phyloP scores from a whole-genome alignment of 2,888 invertebrate species.

The Clistopyga incitator region DNA sequence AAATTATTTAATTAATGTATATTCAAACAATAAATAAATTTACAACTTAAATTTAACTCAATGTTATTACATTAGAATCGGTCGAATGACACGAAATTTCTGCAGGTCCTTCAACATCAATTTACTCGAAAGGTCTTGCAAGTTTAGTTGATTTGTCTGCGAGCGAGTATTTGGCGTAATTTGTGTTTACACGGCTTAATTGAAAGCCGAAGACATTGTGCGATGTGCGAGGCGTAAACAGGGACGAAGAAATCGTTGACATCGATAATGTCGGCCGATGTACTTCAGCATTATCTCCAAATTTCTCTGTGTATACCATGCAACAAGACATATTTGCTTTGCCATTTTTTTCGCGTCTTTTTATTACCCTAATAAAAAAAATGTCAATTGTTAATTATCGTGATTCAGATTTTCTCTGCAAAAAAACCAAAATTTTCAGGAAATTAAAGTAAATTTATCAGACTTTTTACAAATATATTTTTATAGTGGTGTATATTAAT shows the following conservation, averaged over 20 bases:
- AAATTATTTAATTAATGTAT: no score
- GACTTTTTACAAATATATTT: neutral
- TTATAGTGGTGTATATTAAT: neutral
- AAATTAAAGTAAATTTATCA: no score
- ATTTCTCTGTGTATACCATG: neutral
- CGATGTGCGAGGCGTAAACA: neutral
- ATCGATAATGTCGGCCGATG: neutral
- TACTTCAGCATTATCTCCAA: neutral
- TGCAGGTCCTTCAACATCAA: neutral
- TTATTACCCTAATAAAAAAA: no score
- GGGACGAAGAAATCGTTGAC: neutral
- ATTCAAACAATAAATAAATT: no score
- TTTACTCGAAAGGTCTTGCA: neutral
- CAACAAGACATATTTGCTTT: neutral
- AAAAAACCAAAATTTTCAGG: no score
- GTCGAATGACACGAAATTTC: neutral
- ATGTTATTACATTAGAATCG: no score
- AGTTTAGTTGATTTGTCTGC: neutral
- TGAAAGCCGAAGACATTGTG: conserved; percentile 4
- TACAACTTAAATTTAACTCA: no score
- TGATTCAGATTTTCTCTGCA: no score
- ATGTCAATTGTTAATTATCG: no score
- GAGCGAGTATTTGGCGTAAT: neutral
- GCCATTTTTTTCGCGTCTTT: no score
- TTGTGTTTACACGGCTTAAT: neutral